Conservation (phyloP, 92 coral and sea anemone genomes). For the Bergia puertoricense region DNA sequence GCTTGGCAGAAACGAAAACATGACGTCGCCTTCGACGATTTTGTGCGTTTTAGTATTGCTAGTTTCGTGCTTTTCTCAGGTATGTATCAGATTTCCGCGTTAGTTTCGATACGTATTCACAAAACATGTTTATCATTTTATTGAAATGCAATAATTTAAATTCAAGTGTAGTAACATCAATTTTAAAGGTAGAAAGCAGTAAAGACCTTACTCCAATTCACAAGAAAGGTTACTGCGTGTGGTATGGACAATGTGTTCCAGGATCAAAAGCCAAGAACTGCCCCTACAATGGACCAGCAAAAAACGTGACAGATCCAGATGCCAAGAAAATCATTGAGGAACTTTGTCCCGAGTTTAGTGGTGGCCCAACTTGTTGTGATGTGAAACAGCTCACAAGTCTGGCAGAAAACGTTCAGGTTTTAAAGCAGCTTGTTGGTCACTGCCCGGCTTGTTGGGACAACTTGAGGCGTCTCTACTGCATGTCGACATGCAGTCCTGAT, state of each 20-base stretch:
- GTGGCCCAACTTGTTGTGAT: conserved; percentile 72
- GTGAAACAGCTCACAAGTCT: conserved; percentile 59
- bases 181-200: neutral
- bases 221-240: conserved; percentile 81
- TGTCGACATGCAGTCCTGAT: conserved; percentile 77
- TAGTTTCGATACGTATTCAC: neutral
- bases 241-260: conserved; percentile 77
- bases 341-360: conserved; percentile 73
- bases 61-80: conserved; percentile 1
- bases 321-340: conserved; percentile 54
- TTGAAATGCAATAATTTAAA: neutral
- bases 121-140: neutral
- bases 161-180: neutral
- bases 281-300: conserved; percentile 89
- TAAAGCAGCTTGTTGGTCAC: conserved; percentile 64
- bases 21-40: neutral
- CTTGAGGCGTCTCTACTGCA: conserved; percentile 77
- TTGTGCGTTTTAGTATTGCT: neutral
- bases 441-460: conserved; percentile 94
- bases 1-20: neutral
- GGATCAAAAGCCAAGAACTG: conserved; percentile 64
- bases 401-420: conserved; percentile 42
- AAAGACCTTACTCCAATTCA: conserved; percentile 48
- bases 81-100: neutral
- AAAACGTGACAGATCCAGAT: conserved; percentile 53